Percentiles rank a stretch among this genome's conserved stretches.
Conservation (phyloP, 2,113 vertebrate genomes). For the Heptranchias perlo region DNA sequence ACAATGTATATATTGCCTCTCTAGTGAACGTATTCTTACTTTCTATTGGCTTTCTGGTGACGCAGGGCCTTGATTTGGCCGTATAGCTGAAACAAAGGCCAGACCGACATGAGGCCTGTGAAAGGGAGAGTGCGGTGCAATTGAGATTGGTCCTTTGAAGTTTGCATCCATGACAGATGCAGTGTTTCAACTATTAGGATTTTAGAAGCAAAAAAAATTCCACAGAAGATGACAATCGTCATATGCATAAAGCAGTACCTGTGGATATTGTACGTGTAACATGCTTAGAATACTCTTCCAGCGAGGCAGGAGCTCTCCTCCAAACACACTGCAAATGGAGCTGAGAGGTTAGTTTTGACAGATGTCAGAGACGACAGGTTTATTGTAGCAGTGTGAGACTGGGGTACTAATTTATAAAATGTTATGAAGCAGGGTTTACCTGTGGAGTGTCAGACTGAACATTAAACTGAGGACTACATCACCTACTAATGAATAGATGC, state of each 20-base stretch:
- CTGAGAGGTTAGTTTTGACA: not conserved
- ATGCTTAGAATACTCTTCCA: not conserved
- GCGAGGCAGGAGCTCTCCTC: not conserved
- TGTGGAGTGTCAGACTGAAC: not conserved
- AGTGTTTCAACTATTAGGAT: not conserved
- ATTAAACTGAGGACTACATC: not conserved
- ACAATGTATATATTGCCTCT: slow-evolving; percentile 4
- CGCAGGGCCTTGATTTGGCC: not conserved
- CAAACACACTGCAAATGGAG: not conserved
- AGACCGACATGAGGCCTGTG: not conserved
- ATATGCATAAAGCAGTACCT: not conserved
- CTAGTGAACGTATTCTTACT: slow-evolving; percentile 6
- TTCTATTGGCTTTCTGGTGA: not conserved
- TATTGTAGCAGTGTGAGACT: not conserved
- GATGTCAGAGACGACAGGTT: not conserved
- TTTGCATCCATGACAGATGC: not conserved
- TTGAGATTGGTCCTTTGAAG: not conserved
- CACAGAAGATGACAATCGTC: not conserved
- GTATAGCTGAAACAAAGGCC: not conserved
- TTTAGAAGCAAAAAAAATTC: not conserved
- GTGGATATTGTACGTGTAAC: not conserved
- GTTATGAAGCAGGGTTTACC: slow-evolving; percentile 25
- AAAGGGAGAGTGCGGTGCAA: not conserved
- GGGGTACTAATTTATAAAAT: not conserved
- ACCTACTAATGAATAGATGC: not conserved